These are phyloP conservation scores for Excalfactoria chinensis DNA, from an alignment of 2,113 vertebrate species.

Conservation along the genomic window DNA sequence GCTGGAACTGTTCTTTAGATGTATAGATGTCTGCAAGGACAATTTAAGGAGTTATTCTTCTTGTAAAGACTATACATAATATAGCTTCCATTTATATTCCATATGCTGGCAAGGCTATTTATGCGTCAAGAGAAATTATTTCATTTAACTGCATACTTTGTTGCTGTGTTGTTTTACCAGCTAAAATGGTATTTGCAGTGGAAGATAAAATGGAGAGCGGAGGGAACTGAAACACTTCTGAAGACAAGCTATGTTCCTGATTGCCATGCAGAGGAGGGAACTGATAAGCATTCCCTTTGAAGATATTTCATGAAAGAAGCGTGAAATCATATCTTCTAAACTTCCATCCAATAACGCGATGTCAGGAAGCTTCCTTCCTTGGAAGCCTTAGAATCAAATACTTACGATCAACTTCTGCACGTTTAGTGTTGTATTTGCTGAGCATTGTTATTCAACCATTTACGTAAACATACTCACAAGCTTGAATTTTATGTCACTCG, in stretches of 20 bases:
- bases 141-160: neutral
- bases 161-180: neutral
- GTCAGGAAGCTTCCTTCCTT: neutral
- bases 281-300: neutral
- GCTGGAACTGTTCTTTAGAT: neutral
- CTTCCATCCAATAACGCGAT: neutral
- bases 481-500: neutral
- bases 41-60: neutral
- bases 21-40: neutral
- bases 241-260: too few species aligned
- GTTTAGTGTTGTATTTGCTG: rapidly evolving
- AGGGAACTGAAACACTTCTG: neutral
- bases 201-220: neutral
- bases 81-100: neutral
- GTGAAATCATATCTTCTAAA: neutral
- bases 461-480: neutral
- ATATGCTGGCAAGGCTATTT: neutral
- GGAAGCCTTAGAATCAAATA: neutral
- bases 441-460: neutral
- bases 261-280: neutral
- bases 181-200: neutral
- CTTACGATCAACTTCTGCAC: neutral
- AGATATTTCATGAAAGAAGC: neutral
- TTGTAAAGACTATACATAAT: neutral
- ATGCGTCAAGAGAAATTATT: neutral